These are phyloP conservation scores for Heptranchias perlo DNA, from an alignment of 2,113 vertebrate genomes.

Conservation along the genomic window DNA sequence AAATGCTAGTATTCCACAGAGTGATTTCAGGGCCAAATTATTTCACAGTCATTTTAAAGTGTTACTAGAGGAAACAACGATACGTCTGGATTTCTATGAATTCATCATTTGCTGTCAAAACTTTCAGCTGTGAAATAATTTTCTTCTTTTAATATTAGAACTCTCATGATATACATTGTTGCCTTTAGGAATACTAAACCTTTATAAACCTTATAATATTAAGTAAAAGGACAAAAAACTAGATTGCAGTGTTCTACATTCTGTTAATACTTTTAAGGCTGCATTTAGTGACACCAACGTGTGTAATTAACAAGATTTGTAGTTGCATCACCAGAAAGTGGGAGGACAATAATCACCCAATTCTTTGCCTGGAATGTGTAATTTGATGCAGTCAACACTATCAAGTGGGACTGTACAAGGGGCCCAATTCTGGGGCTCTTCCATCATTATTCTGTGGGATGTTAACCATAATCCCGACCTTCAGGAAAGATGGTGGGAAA, in stretches of 20 bases:
- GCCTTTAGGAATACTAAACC: not conserved
- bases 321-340: not conserved
- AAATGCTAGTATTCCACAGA: not conserved
- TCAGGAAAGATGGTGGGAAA: not conserved
- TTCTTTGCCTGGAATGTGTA: constrained; percentile 11
- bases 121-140: not conserved
- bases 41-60: not conserved
- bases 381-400: constrained; percentile 1
- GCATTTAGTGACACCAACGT: not conserved
- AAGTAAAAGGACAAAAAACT: not conserved
- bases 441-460: not conserved
- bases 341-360: not conserved
- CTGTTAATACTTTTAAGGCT: not conserved
- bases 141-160: not conserved
- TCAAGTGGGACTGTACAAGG: not conserved
- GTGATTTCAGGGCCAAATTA: not conserved
- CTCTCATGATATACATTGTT: not conserved
- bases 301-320: not conserved
- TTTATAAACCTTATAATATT: not conserved
- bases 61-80: not conserved
- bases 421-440: constrained; percentile 2
- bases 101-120: not conserved
- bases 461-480: not conserved
- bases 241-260: not conserved
- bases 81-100: not conserved